Percentiles rank a stretch among this genome's conserved stretches.
Conservation (phyloP, 2,797 vertebrate genomes). For the Decapterus maruadsi region DNA sequence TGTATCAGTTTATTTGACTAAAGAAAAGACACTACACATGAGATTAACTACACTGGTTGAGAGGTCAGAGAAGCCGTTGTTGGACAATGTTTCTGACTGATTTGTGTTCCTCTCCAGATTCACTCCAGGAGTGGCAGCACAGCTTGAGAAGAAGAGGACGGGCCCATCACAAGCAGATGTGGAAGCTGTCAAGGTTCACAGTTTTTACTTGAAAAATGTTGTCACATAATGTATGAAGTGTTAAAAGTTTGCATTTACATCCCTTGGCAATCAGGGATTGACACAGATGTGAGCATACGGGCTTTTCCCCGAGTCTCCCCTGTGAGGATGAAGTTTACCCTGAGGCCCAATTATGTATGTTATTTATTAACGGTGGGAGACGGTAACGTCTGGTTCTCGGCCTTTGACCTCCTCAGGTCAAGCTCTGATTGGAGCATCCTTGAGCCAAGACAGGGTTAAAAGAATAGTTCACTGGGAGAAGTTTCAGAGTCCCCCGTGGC, state of each 20-base stretch:
- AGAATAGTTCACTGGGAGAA: too few species aligned
- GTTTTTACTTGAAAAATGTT: background rate
- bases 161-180: conserved; percentile 94
- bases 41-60: conserved; percentile 91
- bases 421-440: background rate
- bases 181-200: conserved; percentile 94
- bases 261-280: background rate
- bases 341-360: background rate
- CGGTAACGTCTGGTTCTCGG: too few species aligned
- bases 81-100: conserved; percentile 2
- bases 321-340: background rate
- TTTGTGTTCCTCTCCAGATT: conserved; percentile 79
- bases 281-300: background rate
- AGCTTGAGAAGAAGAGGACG: conserved; percentile 91
- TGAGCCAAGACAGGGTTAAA: too few species aligned
- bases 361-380: background rate
- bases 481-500: too few species aligned
- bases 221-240: background rate
- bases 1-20: conserved; percentile 92
- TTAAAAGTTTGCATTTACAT: background rate
- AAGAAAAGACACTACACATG: conserved; percentile 96
- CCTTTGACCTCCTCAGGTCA: background rate
- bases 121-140: conserved; percentile 91
- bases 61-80: conserved; percentile 85
- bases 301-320: background rate